Evolutionary conservation across 2,888 invertebrate genomes (phyloP).

Genomic region (Pycnomerus fuliginosus): DNA sequence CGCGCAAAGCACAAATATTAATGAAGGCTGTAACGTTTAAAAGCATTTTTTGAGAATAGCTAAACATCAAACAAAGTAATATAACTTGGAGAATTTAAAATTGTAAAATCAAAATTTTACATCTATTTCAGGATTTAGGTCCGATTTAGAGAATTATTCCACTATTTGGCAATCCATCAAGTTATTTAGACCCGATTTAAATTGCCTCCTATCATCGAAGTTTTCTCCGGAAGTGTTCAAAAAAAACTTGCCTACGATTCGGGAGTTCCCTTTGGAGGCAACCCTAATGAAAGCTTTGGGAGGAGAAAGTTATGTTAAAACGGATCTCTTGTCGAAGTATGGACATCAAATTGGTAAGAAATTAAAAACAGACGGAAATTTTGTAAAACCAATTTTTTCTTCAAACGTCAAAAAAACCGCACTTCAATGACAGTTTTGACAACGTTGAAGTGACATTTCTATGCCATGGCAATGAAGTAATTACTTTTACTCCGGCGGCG

Average conservation of each 20-base stretch:
- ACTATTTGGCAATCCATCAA: slow-evolving; percentile 57
- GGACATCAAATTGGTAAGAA: slow-evolving; percentile 41
- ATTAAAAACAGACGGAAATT: neutral
- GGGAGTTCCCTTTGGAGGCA: slow-evolving; percentile 53
- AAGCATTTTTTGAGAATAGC: too few relatives aligned
- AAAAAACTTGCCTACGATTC: slow-evolving; percentile 45
- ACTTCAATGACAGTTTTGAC: too few relatives aligned
- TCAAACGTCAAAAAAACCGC: too few relatives aligned
- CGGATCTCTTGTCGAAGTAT: slow-evolving; percentile 56
- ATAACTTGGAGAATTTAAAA: too few relatives aligned
- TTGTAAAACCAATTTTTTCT: neutral
- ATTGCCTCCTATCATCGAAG: slow-evolving; percentile 48
- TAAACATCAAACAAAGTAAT: too few relatives aligned
- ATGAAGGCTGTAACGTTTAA: too few relatives aligned
- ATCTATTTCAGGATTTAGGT: slow-evolving; percentile 21
- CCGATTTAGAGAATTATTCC: slow-evolving; percentile 34
- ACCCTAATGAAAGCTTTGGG: slow-evolving; percentile 60
- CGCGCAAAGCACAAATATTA: too few relatives aligned
- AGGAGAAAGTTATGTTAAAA: slow-evolving; percentile 57
- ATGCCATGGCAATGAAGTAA: too few relatives aligned
- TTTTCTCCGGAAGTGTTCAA: slow-evolving; percentile 45
- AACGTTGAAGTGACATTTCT: too few relatives aligned
- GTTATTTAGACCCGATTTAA: slow-evolving; percentile 40
- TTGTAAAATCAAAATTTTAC: neutral
- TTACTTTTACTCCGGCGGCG: too few relatives aligned